phyloP scores from a whole-genome alignment of 2,113 vertebrate genomes.

The Ranitomeya variabilis region DNA sequence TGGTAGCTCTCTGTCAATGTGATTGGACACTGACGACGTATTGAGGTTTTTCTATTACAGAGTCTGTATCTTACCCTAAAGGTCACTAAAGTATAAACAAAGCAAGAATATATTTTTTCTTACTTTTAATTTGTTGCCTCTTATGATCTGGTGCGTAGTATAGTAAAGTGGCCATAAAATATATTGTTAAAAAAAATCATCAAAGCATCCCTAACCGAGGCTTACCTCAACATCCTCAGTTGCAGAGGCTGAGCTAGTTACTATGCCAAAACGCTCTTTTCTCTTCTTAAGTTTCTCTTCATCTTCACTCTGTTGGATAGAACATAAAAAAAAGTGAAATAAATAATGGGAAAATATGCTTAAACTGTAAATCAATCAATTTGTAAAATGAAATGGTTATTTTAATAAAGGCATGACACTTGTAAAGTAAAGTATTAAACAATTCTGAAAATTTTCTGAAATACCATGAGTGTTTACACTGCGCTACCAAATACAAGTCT shows the following conservation, averaged over 20 bases:
- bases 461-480: background rate
- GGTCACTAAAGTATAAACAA: no score
- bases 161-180: no score
- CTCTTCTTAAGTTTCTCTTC: slow-evolving; percentile 93
- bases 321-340: background rate
- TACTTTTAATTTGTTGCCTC: no score
- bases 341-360: background rate
- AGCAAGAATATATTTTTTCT: no score
- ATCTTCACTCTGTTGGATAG: slow-evolving; percentile 77
- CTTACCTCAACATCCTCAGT: slow-evolving; percentile 83
- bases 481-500: no score
- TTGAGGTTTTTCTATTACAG: no score
- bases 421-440: background rate
- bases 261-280: slow-evolving; percentile 88
- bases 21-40: no score
- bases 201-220: background rate
- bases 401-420: no score
- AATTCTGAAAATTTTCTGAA: background rate
- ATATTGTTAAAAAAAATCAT: background rate
- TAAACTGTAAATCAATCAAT: background rate
- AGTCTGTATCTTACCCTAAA: no score
- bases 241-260: slow-evolving; percentile 70
- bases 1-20: no score
- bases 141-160: no score
- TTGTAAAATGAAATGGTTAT: background rate